These are phyloP conservation scores for Petrocephalus zakoni DNA, from an alignment of 2,113 vertebrate species.

Conservation along the genomic window DNA sequence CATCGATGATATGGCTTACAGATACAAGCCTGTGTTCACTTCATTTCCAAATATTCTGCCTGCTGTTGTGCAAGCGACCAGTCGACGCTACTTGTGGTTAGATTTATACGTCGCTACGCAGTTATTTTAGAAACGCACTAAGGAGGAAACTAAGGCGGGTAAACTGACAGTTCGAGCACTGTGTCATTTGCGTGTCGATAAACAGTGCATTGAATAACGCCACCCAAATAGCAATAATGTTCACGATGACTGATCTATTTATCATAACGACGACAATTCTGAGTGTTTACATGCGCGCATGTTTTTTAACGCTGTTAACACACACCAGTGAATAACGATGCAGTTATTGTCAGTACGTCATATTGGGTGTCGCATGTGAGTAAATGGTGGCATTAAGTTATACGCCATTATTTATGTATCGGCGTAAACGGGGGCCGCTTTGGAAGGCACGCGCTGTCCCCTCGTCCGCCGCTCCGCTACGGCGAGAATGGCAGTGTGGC, in stretches of 20 bases:
- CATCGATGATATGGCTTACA: not conserved
- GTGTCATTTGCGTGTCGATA: not conserved
- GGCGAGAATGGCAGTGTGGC: not conserved
- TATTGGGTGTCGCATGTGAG: not conserved
- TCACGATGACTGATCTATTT: not conserved
- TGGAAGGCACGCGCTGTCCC: constrained; percentile 21
- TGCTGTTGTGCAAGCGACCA: not conserved
- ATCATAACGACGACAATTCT: not conserved
- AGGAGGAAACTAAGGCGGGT: not conserved
- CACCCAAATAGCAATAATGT: constrained; percentile 20
- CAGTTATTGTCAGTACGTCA: not conserved
- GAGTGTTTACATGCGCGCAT: not conserved
- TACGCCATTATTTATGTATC: not conserved
- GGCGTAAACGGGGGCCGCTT: constrained; percentile 19
- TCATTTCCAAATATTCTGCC: not conserved
- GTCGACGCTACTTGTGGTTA: not conserved
- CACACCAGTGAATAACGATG: not conserved
- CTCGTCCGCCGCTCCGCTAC: not conserved
- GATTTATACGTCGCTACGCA: constrained; percentile 48
- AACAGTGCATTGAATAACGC: constrained; percentile 33
- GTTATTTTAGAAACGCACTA: constrained; percentile 37
- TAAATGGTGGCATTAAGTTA: not conserved
- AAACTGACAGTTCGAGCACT: not conserved
- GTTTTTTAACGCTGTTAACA: not conserved
- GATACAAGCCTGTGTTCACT: not conserved